Conservation (phyloP, 2,113 vertebrate species). For the Rallus limicola region DNA sequence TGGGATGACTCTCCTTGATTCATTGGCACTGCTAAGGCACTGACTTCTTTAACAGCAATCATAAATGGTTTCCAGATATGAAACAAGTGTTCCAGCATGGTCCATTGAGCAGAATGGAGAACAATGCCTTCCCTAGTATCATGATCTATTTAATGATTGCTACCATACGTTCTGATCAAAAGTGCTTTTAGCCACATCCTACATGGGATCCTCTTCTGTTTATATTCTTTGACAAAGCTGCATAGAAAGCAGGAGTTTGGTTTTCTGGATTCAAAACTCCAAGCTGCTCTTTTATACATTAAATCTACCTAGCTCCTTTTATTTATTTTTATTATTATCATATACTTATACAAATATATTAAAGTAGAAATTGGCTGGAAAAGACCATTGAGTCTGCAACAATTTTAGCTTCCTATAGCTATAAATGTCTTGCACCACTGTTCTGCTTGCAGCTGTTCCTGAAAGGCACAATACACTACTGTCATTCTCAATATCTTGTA, state of each 20-base stretch:
- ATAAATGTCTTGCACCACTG: not conserved
- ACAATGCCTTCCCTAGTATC: slow-evolving; percentile 67
- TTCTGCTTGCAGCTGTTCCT: slow-evolving; percentile 6
- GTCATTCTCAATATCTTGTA: not conserved
- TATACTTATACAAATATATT: not conserved
- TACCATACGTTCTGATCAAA: slow-evolving; percentile 36
- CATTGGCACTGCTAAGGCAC: slow-evolving; percentile 35
- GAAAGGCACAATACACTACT: slow-evolving; percentile 21
- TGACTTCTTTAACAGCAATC: slow-evolving; percentile 74
- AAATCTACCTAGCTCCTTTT: not conserved
- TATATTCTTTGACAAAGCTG: not conserved
- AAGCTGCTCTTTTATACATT: not conserved
- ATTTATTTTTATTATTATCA: not conserved
- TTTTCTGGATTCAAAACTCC: not conserved
- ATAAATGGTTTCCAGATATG: slow-evolving; percentile 71
- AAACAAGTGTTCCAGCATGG: slow-evolving; percentile 78
- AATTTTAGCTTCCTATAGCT: slow-evolving; percentile 15
- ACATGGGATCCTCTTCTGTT: slow-evolving; percentile 32
- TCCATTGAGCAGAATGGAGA: slow-evolving; percentile 78
- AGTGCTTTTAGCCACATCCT: slow-evolving; percentile 53
- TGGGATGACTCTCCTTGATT: slow-evolving; percentile 64
- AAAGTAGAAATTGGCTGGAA: not conserved
- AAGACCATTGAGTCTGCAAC: not conserved
- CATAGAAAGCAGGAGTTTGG: not conserved
- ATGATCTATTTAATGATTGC: slow-evolving; percentile 71